Evolutionary conservation across 2,888 invertebrate genomes (phyloP).

Genomic region (Phanerotoma sp.): DNA sequence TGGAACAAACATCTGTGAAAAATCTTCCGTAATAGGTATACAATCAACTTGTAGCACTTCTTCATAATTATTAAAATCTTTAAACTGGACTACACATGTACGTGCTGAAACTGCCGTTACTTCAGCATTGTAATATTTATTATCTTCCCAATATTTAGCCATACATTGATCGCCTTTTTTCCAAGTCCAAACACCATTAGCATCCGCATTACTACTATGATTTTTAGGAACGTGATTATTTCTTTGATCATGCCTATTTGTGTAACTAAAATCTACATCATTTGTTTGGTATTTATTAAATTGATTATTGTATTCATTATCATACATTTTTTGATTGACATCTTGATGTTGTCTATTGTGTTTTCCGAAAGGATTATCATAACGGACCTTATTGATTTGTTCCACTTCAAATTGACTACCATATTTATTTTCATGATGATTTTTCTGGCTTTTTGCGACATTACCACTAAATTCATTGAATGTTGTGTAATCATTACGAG

Average conservation of each 20-base stretch:
- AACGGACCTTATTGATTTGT: conserved; percentile 31
- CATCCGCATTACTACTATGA: conserved; percentile 37
- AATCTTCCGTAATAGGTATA: conserved; percentile 63
- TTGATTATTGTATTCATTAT: conserved; percentile 43
- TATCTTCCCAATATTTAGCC: conserved; percentile 93
- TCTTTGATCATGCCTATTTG: conserved; percentile 29
- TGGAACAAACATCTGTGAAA: conserved; percentile 35
- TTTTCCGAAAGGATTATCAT: conserved; percentile 22
- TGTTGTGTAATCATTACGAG: conserved; percentile 34
- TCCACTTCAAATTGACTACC: conserved; percentile 40
- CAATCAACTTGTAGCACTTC: conserved; percentile 84
- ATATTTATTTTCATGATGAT: conserved; percentile 36
- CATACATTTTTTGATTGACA: conserved; percentile 29
- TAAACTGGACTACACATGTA: conserved; percentile 83
- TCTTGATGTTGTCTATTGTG: no score
- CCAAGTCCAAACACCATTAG: conserved; percentile 62
- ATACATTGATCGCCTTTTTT: conserved; percentile 80
- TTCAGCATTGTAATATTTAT: conserved; percentile 82
- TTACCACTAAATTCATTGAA: conserved; percentile 16
- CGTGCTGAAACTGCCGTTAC: conserved; percentile 79
- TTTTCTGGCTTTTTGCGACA: conserved; percentile 32
- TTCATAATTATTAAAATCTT: conserved; percentile 88
- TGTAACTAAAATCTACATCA: neutral
- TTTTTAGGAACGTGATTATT: conserved; percentile 38
- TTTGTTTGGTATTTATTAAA: conserved; percentile 36